A percentile compares a stretch with the other conserved stretches of the same genome.
phyloP scores from a whole-genome alignment of 2,888 invertebrate species.

The Heliothis peltigera region DNA sequence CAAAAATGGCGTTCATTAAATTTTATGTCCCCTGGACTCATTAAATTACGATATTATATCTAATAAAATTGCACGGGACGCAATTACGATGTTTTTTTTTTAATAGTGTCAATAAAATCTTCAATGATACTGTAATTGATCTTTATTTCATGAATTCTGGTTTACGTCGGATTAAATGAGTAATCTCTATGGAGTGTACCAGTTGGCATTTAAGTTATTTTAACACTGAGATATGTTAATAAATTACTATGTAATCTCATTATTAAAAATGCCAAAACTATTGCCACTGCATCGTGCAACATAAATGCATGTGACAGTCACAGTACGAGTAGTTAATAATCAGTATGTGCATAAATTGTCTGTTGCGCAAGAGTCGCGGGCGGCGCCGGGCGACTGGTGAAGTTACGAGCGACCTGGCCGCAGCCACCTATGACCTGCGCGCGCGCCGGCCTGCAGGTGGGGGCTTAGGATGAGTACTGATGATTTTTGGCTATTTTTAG shows the following conservation, averaged over 20 bases:
- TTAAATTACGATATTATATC: constrained; percentile 2
- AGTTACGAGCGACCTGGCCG: constrained; percentile 62
- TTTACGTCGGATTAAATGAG: too few species aligned
- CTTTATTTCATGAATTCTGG: too few species aligned
- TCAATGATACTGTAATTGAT: too few species aligned
- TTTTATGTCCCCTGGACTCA: constrained; percentile 13
- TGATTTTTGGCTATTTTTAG: background rate
- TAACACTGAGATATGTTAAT: too few species aligned
- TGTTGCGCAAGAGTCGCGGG: constrained; percentile 58
- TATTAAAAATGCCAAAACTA: background rate
- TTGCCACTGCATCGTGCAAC: background rate
- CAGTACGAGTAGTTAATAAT: constrained; percentile 53
- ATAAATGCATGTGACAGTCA: constrained; percentile 35
- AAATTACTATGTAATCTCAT: too few species aligned
- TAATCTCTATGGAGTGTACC: too few species aligned
- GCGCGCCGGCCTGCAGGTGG: constrained; percentile 53
- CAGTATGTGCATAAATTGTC: constrained; percentile 56
- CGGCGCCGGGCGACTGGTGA: constrained; percentile 53
- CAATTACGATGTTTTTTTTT: background rate
- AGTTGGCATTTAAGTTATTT: too few species aligned
- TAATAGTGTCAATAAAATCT: background rate
- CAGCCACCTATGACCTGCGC: constrained; percentile 61
- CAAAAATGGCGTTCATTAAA: constrained; percentile 7
- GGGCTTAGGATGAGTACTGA: constrained; percentile 35
- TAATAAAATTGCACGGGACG: background rate